Base-by-base conservation (phyloP, 2,113 vertebrate species). In the Cyanistes caeruleus region DNA sequence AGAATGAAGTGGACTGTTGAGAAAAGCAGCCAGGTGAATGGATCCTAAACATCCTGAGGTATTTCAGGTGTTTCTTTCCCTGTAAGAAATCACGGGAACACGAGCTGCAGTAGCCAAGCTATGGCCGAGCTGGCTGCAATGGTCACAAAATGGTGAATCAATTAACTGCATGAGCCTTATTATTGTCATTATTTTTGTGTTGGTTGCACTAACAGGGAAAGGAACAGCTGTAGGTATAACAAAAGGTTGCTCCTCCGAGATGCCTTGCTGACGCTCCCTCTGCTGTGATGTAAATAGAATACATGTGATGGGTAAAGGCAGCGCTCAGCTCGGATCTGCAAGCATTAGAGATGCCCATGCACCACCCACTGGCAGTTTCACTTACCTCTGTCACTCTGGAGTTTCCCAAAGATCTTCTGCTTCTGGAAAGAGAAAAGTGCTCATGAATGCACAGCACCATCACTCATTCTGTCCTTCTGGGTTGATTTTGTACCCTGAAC, bases 261-360 rank as follows among this genome's bases (percentile, higher is more conserved):
- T 91, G 92, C 91, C 95, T 97, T 97, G 93, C 93, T 89, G 94
- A 96, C 72, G 44, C 96, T 97, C 96, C 97, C 97, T 97, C 97
- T 97, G 63, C 93, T 96, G 97, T 96, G 94, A 87, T 86, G 85
- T 84, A 95, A 91, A 96, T 64, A 96, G 96, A 97, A 97, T 97
- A 97, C 97, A 97, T 72, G 89, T 75, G 80, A 68, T 7, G 72
- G 90, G 90, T 87, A 92, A 63, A 70, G 94, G 91, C 91, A 95
- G 86, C 2, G 0, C 63, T 68, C 59, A 35, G 60, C 93, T 94
- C 11, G 17, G 63, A 43, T 87, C 92, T 87, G 82, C 58, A 72
- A 63, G 92, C 88, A 94, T 95, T 94, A 95, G 96, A 97, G 90
- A 97, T 97, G 96, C 95, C 95, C 89, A 97, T 94, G 96, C 94